phyloP scores from a whole-genome alignment of 1,140 invertebrate species.

The Homarus americanus region DNA sequence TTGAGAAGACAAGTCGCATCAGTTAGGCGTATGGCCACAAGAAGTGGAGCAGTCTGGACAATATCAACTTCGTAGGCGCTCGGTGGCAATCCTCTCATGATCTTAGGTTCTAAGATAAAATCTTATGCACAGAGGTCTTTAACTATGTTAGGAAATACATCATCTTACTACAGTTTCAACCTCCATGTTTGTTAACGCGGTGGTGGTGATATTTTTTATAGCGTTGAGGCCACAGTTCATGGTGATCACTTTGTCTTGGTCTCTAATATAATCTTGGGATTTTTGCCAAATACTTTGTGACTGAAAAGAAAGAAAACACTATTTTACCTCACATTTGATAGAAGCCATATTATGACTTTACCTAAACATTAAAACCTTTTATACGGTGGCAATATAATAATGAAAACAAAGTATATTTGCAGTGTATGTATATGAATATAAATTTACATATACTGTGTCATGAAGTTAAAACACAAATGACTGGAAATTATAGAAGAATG shows the following conservation, averaged over 20 bases:
- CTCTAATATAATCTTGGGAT: neutral
- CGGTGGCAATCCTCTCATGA: constrained; percentile 93
- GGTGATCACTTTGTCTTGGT: neutral
- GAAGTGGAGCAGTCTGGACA: constrained; percentile 95
- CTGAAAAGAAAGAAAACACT: neutral
- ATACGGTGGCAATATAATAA: neutral
- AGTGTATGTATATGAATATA: neutral
- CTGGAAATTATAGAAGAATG: neutral
- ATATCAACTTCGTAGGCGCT: constrained; percentile 89
- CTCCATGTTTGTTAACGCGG: neutral
- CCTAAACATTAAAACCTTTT: neutral
- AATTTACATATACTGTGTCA: too few species aligned
- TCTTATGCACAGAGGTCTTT: neutral
- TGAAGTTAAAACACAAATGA: neutral
- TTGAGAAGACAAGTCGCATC: constrained; percentile 92
- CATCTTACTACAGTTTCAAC: neutral
- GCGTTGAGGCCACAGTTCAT: neutral
- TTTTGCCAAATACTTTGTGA: neutral
- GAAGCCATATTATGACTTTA: neutral
- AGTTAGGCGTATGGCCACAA: constrained; percentile 82
- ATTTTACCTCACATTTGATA: constrained; percentile 17
- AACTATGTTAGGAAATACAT: neutral
- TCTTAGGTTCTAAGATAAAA: constrained; percentile 11
- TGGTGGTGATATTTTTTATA: constrained; percentile 4
- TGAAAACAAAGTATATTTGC: neutral